Evolutionary conservation across 1,140 invertebrate species (phyloP).

Genomic region (Drosophila jambulina): DNA sequence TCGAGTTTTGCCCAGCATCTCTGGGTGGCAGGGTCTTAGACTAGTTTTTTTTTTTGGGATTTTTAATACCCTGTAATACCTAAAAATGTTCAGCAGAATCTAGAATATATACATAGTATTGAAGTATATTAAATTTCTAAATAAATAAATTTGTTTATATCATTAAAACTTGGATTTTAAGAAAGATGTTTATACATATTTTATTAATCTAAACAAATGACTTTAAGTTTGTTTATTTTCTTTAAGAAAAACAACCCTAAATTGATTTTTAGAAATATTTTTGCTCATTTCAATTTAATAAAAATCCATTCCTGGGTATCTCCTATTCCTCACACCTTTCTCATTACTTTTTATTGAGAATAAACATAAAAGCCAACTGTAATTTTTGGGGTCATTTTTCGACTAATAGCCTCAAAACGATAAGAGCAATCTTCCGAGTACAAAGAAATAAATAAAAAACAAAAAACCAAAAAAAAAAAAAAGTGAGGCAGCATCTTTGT

Average conservation of each 20-base stretch:
- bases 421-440: conserved; percentile 52
- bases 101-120: too few species aligned
- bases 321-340: neutral
- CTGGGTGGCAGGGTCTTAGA: conserved; percentile 63
- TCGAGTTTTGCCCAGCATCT: conserved; percentile 54
- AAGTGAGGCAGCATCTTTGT: conserved; percentile 34
- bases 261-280: too few species aligned
- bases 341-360: conserved; percentile 1
- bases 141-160: too few species aligned
- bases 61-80: conserved; percentile 8
- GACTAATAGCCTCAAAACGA: conserved; percentile 55
- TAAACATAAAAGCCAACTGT: conserved; percentile 31
- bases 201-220: too few species aligned
- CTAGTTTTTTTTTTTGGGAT: conserved; percentile 14
- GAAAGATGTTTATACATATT: too few species aligned
- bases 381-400: conserved; percentile 71
- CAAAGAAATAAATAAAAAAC: conserved; percentile 24
- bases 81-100: too few species aligned
- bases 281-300: neutral
- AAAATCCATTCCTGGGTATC: neutral
- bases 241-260: neutral
- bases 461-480: conserved; percentile 15
- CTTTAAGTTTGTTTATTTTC: too few species aligned
- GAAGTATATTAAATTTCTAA: neutral
- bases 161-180: too few species aligned